Base-by-base conservation (phyloP, 2,888 invertebrate genomes). In the Girardia tigrina region DNA sequence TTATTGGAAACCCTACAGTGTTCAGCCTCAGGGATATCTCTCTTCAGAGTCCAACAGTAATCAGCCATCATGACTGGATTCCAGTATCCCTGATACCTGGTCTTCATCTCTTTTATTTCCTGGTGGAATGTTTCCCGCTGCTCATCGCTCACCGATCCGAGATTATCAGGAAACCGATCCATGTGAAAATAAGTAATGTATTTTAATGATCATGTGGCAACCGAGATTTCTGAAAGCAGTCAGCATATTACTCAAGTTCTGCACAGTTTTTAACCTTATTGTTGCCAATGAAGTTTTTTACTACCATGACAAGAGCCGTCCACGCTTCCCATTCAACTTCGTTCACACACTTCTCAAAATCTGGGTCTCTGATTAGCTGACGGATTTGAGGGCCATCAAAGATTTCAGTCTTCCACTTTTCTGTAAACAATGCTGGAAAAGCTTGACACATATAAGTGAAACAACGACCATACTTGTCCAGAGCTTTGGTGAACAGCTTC, bases 341-440 rank as follows among this genome's bases (percentile, higher is more conserved):
- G 26, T 72, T 72, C 72, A 70, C 28, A 28, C 27, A 72, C 27
- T 23, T 72, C 4, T 27, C 72, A 23, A 72, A 16, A 4, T 16
- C 72, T 72, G 73, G 29, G 70, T 73, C 73, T 29, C 29, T 73
- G 73, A 73, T 73, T 23, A 72, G 72, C 72, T 72, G 72, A 26
- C 72, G 72, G 27, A 72, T 72, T 72, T 72, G 29, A 72, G 72
- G 72, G 29, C 72, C 28, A 26, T 72, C 72, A 72, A 72, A 72
- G 28, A 72, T 72, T 6, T 29, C 27, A 72, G 72, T 29, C 29
- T 72, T 72, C 72, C 26, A 72, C 28, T 72, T 73, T 42, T 73
- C 73, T 42, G 70, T 73, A 12, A 29, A 70, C 29, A 73, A 29
- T 29, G 69, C 73, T 42, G 73, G 73, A 73, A 73, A 73, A 73